Conservation (phyloP, 2,888 invertebrate species). For the Beris morrisii region DNA sequence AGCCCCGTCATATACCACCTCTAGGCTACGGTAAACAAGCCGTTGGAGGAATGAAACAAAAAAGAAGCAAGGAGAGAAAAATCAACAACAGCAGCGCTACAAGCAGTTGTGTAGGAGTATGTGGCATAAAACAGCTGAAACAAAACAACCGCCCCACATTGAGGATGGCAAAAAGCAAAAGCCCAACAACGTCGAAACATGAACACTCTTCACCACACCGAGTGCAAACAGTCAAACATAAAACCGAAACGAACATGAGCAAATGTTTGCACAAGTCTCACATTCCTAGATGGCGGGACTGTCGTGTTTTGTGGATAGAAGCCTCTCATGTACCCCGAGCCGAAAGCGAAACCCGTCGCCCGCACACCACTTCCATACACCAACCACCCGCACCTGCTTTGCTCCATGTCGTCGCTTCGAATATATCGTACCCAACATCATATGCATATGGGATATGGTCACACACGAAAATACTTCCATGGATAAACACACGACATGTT, state of each 20-base stretch:
- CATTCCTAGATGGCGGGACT: constrained; percentile 7
- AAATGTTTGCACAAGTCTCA: constrained; percentile 15
- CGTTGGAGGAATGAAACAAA: constrained; percentile 10
- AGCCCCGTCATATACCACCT: neutral
- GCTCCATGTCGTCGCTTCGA: too few species aligned
- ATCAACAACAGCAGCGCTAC: neutral
- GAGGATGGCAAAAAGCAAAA: constrained; percentile 14
- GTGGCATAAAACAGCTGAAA: neutral
- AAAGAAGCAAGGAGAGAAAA: constrained; percentile 17
- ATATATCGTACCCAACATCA: too few species aligned
- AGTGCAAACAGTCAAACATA: constrained; percentile 6
- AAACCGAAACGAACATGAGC: constrained; percentile 24
- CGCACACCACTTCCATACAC: too few species aligned
- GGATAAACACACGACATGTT: neutral
- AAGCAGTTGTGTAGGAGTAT: neutral
- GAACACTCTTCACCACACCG: constrained; percentile 10
- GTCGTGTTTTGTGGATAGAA: constrained; percentile 2
- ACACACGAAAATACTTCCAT: constrained; percentile 1
- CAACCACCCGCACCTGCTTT: too few species aligned
- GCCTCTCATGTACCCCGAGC: neutral
- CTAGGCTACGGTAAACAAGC: constrained; percentile 10
- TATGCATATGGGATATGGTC: too few species aligned
- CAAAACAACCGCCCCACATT: neutral
- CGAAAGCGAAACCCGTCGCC: neutral
- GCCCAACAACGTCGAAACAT: constrained; percentile 24